These are phyloP conservation scores for Brachirus orientalis DNA, from an alignment of 2,113 vertebrate species.

Conservation along the genomic window DNA sequence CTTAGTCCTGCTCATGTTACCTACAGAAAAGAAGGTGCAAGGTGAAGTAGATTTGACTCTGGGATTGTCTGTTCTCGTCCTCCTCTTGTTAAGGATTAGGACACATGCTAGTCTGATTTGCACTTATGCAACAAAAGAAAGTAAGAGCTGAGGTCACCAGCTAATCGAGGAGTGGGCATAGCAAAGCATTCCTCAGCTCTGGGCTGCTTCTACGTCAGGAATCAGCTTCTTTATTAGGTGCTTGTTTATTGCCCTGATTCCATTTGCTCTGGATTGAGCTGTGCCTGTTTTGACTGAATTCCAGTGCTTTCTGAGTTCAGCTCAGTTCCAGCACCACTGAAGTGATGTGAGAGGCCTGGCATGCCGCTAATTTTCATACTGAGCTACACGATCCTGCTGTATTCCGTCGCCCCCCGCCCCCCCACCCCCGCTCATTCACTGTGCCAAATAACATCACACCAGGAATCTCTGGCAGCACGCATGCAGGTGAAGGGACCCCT, in stretches of 20 bases:
- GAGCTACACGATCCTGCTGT: slow-evolving; percentile 33
- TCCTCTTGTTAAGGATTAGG: slow-evolving; percentile 61
- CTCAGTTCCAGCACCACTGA: slow-evolving; percentile 24
- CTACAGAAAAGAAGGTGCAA: not conserved
- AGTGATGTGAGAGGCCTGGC: slow-evolving; percentile 58
- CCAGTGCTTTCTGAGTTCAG: no score
- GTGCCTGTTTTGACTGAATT: no score
- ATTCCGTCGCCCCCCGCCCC: slow-evolving; percentile 9
- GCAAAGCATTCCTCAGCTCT: slow-evolving; percentile 19
- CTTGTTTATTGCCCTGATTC: slow-evolving; percentile 47
- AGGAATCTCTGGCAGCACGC: slow-evolving; percentile 41
- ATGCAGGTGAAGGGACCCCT: slow-evolving; percentile 49
- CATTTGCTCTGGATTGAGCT: slow-evolving; percentile 24
- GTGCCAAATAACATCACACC: slow-evolving; percentile 41
- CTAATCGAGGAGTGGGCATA: slow-evolving; percentile 6
- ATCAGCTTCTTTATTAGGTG: slow-evolving; percentile 43
- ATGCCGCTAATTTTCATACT: slow-evolving; percentile 35
- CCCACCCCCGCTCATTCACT: slow-evolving; percentile 17
- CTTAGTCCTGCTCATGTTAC: no score
- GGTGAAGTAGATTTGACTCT: slow-evolving; percentile 28
- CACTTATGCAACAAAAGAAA: slow-evolving; percentile 61
- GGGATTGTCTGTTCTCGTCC: slow-evolving; percentile 62
- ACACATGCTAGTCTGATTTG: slow-evolving; percentile 54
- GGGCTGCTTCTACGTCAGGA: not conserved
- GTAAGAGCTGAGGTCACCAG: slow-evolving; percentile 35